A percentile compares a stretch with the other conserved stretches of the same genome.
Evolutionary conservation across 2,797 vertebrate genomes (phyloP).

Genomic region (Tamandua tetradactyla): DNA sequence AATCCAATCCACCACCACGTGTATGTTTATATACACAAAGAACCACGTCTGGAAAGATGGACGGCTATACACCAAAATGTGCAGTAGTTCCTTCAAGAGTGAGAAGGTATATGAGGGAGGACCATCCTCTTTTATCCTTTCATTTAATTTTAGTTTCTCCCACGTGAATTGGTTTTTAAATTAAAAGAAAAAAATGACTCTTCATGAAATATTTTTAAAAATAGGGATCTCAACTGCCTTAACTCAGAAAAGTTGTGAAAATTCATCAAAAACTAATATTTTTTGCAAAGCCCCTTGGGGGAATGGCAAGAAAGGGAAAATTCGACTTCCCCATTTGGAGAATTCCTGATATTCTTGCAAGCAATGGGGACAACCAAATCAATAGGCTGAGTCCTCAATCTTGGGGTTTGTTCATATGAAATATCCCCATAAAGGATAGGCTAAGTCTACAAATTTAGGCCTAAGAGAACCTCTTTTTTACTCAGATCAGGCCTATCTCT

Average conservation of each 20-base stretch:
- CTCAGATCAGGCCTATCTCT: too few relatives aligned
- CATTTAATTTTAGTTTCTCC: slow-evolving; percentile 13
- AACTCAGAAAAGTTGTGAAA: slow-evolving; percentile 8
- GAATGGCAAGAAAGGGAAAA: too few relatives aligned
- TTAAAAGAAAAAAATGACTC: background rate
- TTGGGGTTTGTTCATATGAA: too few relatives aligned
- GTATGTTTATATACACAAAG: background rate
- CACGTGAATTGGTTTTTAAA: background rate
- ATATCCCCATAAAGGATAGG: too few relatives aligned
- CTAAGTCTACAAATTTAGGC: too few relatives aligned
- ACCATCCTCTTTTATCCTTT: background rate
- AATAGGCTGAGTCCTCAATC: too few relatives aligned
- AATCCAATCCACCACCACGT: too few relatives aligned
- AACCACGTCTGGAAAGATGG: background rate
- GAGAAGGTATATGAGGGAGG: background rate
- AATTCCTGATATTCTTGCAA: too few relatives aligned
- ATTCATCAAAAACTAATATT: background rate
- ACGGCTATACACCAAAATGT: background rate
- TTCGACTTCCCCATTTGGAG: too few relatives aligned
- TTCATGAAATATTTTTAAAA: background rate
- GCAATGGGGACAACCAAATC: too few relatives aligned
- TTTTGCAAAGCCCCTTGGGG: too few relatives aligned
- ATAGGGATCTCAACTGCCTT: background rate
- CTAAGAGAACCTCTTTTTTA: too few relatives aligned
- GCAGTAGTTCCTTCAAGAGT: background rate